Evolutionary conservation across 1,140 invertebrate genomes (phyloP), one percentile per base, ranked within the genome.

Genomic region (Drosophila yakuba): DNA sequence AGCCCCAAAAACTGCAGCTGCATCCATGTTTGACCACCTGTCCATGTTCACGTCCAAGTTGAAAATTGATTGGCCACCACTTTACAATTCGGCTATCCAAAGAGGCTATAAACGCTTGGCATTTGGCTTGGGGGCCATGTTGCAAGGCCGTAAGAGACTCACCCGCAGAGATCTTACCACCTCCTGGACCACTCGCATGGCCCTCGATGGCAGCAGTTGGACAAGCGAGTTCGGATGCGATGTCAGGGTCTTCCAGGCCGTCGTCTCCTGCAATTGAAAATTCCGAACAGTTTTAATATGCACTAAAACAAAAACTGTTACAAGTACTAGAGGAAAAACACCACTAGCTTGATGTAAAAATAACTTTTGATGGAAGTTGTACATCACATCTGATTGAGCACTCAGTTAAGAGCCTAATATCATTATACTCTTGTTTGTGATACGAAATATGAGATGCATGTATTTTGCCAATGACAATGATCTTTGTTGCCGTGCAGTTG

Each of bases 171-270:
- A 91, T 51, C 91, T 60, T 61, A 92, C 91, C 61, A 92, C 91
- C 73, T 92, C 91, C 78, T 92, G 91, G 44, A 92, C 91, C 57
- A 92, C 91, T 25, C 89, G 85, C 91, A 92, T 92, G 35, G 91
- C 91, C 11, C 91, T 77, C 63, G 91, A 91, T 1, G 91, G 91
- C 57, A 92, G 76, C 56, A 90, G 58, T 61, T 91, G 91, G 41
- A 92, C 91, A 41, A 92, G 57, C 28, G 91, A 92, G 68, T 92
- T 92, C 50, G 91, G 91, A 85, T 91, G 90, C 50, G 91, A 85
- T 61, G 91, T 92, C 71, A 92, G 62, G 66, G 89, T 91, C 73
- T 92, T 92, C 91, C 91, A 92, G 68, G 91, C 91, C 59, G 80
- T 91, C 28, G 91, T 89, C 78, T 92, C 91, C 91, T 92, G 78